phyloP scores from a whole-genome alignment of 2,888 invertebrate species.

The Beris morrisii region DNA sequence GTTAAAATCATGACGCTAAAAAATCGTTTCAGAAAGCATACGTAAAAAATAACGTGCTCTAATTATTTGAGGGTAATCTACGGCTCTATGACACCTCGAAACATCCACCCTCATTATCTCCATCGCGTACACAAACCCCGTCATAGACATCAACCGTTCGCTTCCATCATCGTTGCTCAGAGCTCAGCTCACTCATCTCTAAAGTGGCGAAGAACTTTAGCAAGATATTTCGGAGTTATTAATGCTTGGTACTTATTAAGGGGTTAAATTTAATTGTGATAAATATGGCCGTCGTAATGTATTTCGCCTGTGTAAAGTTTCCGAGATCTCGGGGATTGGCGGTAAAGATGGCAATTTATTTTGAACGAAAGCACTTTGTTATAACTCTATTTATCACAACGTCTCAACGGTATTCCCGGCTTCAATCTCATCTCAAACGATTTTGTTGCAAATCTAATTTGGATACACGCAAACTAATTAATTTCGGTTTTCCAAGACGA shows the following conservation, averaged over 20 bases:
- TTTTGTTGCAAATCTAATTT: slow-evolving; percentile 19
- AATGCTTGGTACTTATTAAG: slow-evolving; percentile 38
- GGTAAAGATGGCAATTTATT: slow-evolving; percentile 38
- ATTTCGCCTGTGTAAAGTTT: slow-evolving; percentile 19
- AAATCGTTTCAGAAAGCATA: background rate
- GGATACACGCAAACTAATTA: background rate
- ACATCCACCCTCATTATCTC: slow-evolving; percentile 2
- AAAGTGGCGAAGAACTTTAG: background rate
- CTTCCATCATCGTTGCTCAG: background rate
- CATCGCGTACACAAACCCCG: slow-evolving; percentile 1
- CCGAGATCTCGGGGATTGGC: slow-evolving; percentile 32
- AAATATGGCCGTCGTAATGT: slow-evolving; percentile 33
- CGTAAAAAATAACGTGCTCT: slow-evolving; percentile 35
- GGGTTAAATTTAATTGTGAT: slow-evolving; percentile 40
- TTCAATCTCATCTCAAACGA: background rate
- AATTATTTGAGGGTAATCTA: slow-evolving; percentile 37
- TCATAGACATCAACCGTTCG: background rate
- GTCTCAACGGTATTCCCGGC: slow-evolving; percentile 1
- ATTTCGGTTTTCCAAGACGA: background rate
- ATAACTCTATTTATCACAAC: slow-evolving; percentile 26
- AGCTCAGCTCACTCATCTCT: background rate
- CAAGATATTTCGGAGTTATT: slow-evolving; percentile 31
- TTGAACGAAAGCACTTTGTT: slow-evolving; percentile 26
- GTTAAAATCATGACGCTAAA: background rate
- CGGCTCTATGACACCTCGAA: slow-evolving; percentile 13